Percentiles rank a stretch among this genome's conserved stretches.
Conservation (phyloP, 2,888 invertebrate species). For the Ochropleura plecta region DNA sequence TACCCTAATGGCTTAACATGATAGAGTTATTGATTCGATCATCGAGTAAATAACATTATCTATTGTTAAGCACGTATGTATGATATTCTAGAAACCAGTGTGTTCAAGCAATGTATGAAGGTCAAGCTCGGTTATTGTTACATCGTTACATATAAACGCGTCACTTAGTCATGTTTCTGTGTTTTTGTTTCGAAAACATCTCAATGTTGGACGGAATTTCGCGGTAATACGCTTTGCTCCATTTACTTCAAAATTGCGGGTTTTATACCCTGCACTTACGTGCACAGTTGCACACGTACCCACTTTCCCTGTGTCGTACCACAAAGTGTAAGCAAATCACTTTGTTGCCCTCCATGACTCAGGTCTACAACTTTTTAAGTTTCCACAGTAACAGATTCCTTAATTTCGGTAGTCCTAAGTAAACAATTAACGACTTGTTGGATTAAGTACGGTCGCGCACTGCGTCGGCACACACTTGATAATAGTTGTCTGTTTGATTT, state of each 20-base stretch:
- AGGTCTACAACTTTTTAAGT: conserved; percentile 2
- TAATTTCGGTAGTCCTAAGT: conserved; percentile 43
- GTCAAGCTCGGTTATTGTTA: conserved; percentile 81
- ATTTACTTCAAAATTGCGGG: conserved; percentile 80
- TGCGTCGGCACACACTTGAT: conserved; percentile 38
- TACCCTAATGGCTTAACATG: conserved; percentile 39
- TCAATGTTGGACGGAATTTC: conserved; percentile 70
- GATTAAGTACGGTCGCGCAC: conserved; percentile 27
- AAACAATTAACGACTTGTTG: conserved; percentile 49
- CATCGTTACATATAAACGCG: conserved; percentile 61
- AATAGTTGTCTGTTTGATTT: conserved; percentile 65
- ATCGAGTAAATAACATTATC: conserved; percentile 56
- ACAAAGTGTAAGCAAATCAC: conserved; percentile 61
- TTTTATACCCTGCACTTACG: conserved; percentile 75
- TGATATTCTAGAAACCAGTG: conserved; percentile 75
- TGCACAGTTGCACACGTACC: conserved; percentile 66
- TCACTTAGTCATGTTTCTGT: conserved; percentile 56
- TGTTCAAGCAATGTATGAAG: conserved; percentile 77
- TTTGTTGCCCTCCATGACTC: conserved; percentile 53
- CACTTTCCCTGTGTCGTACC: conserved; percentile 78
- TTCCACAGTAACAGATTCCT: conserved; percentile 26
- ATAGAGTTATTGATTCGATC: conserved; percentile 63
- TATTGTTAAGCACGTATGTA: conserved; percentile 56
- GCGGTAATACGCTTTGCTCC: conserved; percentile 76
- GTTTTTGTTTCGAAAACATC: conserved; percentile 52